phyloP scores from a whole-genome alignment of 2,113 vertebrate genomes.

The Mus spicilegus region DNA sequence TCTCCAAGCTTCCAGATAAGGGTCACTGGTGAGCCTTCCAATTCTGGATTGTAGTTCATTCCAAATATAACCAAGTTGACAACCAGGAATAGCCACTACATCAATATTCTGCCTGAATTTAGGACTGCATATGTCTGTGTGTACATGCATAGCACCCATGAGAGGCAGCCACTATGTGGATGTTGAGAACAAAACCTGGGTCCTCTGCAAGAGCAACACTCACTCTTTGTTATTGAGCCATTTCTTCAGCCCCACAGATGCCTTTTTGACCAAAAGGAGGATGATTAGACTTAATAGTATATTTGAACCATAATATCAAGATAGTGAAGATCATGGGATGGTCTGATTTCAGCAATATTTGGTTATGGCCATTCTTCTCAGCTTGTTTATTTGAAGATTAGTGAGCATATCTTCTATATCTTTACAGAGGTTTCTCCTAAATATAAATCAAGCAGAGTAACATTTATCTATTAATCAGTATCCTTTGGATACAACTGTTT shows the following conservation, averaged over 20 bases:
- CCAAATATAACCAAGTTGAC: too few species aligned
- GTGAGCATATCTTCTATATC: constrained; percentile 40
- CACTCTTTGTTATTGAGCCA: background rate
- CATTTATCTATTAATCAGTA: constrained; percentile 62
- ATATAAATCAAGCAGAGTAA: constrained; percentile 46
- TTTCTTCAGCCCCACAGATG: background rate
- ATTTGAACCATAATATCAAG: background rate
- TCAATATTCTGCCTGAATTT: background rate
- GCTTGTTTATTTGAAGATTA: constrained; percentile 32
- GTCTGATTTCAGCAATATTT: constrained; percentile 34
- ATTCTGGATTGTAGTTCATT: too few species aligned
- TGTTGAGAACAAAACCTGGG: background rate
- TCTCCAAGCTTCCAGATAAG: too few species aligned
- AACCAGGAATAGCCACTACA: too few species aligned
- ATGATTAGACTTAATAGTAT: background rate
- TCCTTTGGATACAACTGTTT: constrained; percentile 42
- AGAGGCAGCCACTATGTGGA: background rate
- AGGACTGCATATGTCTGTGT: background rate
- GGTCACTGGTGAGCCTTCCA: too few species aligned
- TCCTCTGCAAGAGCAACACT: background rate
- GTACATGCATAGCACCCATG: background rate
- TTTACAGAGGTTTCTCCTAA: constrained; percentile 66
- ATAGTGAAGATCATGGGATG: background rate
- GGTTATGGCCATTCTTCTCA: constrained; percentile 35
- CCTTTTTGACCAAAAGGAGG: background rate